phyloP scores from a whole-genome alignment of 2,113 vertebrate genomes.

The Hepsetus odoe region DNA sequence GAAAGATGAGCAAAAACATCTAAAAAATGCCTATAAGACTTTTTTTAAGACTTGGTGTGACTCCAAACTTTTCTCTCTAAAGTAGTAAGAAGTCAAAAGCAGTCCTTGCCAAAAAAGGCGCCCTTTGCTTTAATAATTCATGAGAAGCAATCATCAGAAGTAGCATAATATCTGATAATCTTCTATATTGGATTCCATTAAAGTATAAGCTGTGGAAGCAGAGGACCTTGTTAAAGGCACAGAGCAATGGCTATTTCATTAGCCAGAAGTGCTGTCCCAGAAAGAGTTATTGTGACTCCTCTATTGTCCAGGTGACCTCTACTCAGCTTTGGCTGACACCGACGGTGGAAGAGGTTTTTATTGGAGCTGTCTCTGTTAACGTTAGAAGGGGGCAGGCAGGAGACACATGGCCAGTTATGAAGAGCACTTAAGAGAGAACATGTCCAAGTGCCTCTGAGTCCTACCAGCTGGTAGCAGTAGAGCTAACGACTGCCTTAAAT shows the following conservation, averaged over 20 bases:
- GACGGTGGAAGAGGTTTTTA: slow-evolving; percentile 38
- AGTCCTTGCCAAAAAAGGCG: slow-evolving; percentile 5
- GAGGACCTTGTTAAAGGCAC: slow-evolving; percentile 70
- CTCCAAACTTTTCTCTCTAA: neutral
- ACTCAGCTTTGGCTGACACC: slow-evolving; percentile 45
- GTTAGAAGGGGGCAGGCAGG: slow-evolving; percentile 39
- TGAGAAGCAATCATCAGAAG: slow-evolving; percentile 62
- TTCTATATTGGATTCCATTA: slow-evolving; percentile 68
- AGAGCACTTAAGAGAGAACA: slow-evolving; percentile 32
- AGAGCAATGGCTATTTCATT: slow-evolving; percentile 77
- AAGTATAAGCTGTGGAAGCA: slow-evolving; percentile 65
- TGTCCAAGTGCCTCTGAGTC: slow-evolving; percentile 28
- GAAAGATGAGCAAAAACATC: neutral
- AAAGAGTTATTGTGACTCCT: slow-evolving; percentile 47
- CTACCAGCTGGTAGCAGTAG: slow-evolving; percentile 46
- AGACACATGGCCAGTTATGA: slow-evolving; percentile 45
- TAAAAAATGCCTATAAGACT: neutral
- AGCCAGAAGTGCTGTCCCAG: slow-evolving; percentile 73
- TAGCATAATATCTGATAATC: slow-evolving; percentile 66
- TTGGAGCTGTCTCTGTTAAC: slow-evolving; percentile 29
- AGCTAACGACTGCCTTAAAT: slow-evolving; percentile 15
- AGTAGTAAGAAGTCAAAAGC: neutral
- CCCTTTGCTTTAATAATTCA: slow-evolving; percentile 26
- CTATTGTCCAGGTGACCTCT: slow-evolving; percentile 44
- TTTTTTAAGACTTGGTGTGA: neutral